phyloP scores from a whole-genome alignment of 2,888 invertebrate genomes.

The Trichacis sp. region DNA sequence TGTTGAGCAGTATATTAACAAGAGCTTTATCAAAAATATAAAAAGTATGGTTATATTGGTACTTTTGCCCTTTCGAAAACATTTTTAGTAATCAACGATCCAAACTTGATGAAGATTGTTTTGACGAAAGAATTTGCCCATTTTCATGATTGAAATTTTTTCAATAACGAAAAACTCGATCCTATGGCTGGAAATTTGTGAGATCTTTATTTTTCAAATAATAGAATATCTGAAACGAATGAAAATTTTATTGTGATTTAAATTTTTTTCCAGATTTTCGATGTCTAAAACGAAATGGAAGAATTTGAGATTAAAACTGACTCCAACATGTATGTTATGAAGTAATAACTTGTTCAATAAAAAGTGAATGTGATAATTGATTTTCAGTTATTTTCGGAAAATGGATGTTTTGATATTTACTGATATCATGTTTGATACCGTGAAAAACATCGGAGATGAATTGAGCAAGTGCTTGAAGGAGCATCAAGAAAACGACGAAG shows the following conservation, averaged over 20 bases:
- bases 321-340: slow-evolving; percentile 48
- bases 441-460: slow-evolving; percentile 46
- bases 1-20: too few species aligned
- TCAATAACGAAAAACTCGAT: slow-evolving; percentile 48
- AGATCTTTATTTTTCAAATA: background rate
- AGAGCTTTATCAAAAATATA: slow-evolving; percentile 2
- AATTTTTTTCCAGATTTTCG: too few species aligned
- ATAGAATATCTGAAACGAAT: too few species aligned
- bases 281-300: slow-evolving; percentile 53
- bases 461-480: slow-evolving; percentile 29
- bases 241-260: too few species aligned
- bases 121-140: slow-evolving; percentile 54
- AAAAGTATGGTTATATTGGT: slow-evolving; percentile 42
- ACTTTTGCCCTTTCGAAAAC: slow-evolving; percentile 46
- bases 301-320: slow-evolving; percentile 53
- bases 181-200: slow-evolving; percentile 47
- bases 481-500: slow-evolving; percentile 19
- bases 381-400: too few species aligned
- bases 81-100: slow-evolving; percentile 49
- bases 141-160: slow-evolving; percentile 54
- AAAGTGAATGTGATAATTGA: too few species aligned
- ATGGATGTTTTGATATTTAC: too few species aligned
- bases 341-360: too few species aligned
- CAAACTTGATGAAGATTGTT: slow-evolving; percentile 51
- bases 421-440: slow-evolving; percentile 53